Evolutionary conservation across 2,797 vertebrate species (phyloP).

Genomic region (Melopsittacus undulatus): DNA sequence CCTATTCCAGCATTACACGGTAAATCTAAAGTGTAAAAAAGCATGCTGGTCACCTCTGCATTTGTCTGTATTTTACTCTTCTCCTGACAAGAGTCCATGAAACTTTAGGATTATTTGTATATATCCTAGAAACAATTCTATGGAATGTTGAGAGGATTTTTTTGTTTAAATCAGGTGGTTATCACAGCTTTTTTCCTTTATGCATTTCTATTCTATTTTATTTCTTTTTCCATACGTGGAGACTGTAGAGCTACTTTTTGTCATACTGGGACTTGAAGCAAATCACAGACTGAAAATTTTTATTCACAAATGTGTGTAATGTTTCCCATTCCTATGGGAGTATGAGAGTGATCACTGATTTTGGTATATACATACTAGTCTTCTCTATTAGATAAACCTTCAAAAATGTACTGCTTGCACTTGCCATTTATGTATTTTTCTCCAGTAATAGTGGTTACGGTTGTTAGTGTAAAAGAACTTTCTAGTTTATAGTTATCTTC

Average conservation of each 20-base stretch:
- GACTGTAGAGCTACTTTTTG: not conserved
- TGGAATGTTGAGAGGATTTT: not conserved
- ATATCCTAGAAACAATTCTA: not conserved
- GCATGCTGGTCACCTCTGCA: not conserved
- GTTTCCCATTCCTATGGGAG: not conserved
- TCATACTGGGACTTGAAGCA: not conserved
- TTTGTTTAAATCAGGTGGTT: not conserved
- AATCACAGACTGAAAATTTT: not conserved
- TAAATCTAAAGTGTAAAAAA: not conserved
- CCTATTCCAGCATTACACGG: not conserved
- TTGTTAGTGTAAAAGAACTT: not conserved
- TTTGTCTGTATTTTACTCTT: not conserved
- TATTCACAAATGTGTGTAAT: not conserved
- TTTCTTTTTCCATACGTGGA: not conserved
- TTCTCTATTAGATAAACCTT: not conserved
- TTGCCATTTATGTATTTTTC: not conserved
- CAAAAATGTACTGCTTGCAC: not conserved
- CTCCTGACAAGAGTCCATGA: not conserved
- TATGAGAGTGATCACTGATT: not conserved
- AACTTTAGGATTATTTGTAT: not conserved
- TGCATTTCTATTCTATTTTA: not conserved
- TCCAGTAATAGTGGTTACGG: not conserved
- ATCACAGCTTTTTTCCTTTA: not conserved
- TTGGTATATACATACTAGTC: not conserved
- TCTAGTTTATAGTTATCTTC: not conserved